Percentiles rank a stretch among this genome's conserved stretches.
These are phyloP conservation scores for Setipinna tenuifilis DNA, from an alignment of 2,797 vertebrate genomes.

Conservation along the genomic window DNA sequence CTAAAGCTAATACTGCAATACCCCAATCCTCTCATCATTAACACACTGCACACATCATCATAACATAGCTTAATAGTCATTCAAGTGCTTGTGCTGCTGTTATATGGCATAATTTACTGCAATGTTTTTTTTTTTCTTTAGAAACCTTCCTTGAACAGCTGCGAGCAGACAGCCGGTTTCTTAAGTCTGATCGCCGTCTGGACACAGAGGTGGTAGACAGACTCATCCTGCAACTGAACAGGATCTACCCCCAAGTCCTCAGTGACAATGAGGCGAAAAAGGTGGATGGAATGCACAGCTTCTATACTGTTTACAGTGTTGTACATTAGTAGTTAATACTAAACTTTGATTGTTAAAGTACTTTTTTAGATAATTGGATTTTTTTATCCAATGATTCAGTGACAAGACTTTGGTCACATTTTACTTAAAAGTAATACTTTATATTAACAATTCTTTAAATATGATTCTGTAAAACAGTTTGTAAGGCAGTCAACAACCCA, in stretches of 20 bases:
- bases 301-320: not conserved
- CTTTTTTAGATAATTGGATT: too few species aligned
- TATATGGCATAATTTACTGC: not conserved
- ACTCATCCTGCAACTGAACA: constrained; percentile 94
- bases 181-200: constrained; percentile 76
- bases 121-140: constrained; percentile 45
- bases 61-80: not conserved
- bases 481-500: too few species aligned
- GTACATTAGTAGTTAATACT: too few species aligned
- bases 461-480: too few species aligned
- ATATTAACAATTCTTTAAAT: too few species aligned
- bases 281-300: constrained; percentile 68
- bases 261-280: constrained; percentile 92
- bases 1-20: too few species aligned
- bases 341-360: too few species aligned
- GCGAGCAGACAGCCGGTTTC: constrained; percentile 83
- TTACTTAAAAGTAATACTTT: too few species aligned
- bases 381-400: too few species aligned
- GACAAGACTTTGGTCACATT: too few species aligned
- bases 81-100: not conserved
- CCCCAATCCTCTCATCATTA: too few species aligned
- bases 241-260: constrained; percentile 96
- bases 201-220: constrained; percentile 91
- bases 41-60: too few species aligned
- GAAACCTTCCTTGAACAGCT: constrained; percentile 86